Percentiles rank a stretch among this genome's conserved stretches.
phyloP scores from a whole-genome alignment of 2,113 vertebrate genomes.

The Nycticryphes semicollaris region DNA sequence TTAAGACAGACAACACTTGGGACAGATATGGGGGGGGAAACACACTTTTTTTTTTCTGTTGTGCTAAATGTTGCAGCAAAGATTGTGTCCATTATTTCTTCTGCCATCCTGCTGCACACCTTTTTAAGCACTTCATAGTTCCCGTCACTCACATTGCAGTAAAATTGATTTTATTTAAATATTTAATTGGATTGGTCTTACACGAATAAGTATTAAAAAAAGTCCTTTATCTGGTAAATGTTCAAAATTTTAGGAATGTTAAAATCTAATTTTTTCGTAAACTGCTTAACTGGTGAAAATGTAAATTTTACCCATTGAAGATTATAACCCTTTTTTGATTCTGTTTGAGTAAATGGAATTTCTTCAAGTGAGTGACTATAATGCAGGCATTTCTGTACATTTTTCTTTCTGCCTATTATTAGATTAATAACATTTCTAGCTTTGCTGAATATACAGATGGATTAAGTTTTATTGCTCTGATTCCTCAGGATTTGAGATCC shows the following conservation, averaged over 20 bases:
- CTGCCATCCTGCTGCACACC: neutral
- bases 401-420: neutral
- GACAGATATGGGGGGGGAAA: neutral
- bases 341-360: neutral
- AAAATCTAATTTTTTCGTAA: neutral
- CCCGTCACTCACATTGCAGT: neutral
- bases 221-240: slow-evolving; percentile 3
- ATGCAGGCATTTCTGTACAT: neutral
- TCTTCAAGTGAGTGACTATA: neutral
- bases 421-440: neutral
- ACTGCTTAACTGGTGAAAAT: neutral
- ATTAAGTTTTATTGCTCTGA: neutral
- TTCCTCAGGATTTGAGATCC: neutral
- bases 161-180: slow-evolving; percentile 42
- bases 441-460: neutral
- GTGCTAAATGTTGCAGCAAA: neutral
- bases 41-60: neutral
- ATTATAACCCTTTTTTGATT: neutral
- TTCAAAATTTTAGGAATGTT: slow-evolving; percentile 1
- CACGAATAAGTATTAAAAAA: neutral
- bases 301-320: neutral
- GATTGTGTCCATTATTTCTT: neutral
- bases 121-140: neutral
- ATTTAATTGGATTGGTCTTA: slow-evolving; percentile 28
- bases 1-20: neutral